Conservation (phyloP, 37 sponge, comb jelly and placozoan genomes). For the Diacarnus erythraeanus region DNA sequence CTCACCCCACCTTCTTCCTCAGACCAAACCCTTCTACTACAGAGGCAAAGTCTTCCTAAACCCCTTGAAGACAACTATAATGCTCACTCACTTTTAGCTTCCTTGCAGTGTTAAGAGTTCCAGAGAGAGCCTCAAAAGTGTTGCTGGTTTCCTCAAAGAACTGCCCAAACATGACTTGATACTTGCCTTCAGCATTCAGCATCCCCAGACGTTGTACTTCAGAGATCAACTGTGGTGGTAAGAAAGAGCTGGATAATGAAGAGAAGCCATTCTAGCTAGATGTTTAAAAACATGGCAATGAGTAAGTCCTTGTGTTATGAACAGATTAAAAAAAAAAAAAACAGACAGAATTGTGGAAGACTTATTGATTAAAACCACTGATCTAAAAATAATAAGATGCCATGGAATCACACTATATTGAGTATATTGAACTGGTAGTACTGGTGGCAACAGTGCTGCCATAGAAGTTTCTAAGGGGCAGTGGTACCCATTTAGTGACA, state of each 20-base stretch:
- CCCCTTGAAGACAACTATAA: too few relatives aligned
- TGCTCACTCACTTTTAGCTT: conserved; percentile 26
- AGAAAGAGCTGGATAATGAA: neutral
- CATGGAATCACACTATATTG: too few relatives aligned
- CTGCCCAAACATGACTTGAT: conserved; percentile 8
- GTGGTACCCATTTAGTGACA: too few relatives aligned
- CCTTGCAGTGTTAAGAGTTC: conserved; percentile 42
- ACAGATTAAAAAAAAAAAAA: neutral
- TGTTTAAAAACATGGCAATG: too few relatives aligned
- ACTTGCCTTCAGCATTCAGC: neutral
- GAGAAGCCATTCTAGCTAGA: neutral
- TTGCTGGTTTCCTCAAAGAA: conserved; percentile 16
- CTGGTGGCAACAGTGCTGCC: too few relatives aligned
- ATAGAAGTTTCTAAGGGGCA: too few relatives aligned
- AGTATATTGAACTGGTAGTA: too few relatives aligned
- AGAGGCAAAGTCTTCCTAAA: too few relatives aligned
- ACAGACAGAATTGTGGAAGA: neutral
- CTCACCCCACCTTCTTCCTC: too few relatives aligned
- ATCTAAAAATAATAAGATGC: too few relatives aligned
- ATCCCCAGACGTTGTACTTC: conserved; percentile 18
- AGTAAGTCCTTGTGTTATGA: too few relatives aligned
- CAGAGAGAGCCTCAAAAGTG: conserved; percentile 47
- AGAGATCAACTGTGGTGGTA: conserved; percentile 14
- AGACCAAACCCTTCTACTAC: too few relatives aligned
- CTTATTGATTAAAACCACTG: neutral